These are phyloP conservation scores for Greenwoodochromis staneri DNA, from an alignment of 2,113 vertebrate species.

Conservation along the genomic window DNA sequence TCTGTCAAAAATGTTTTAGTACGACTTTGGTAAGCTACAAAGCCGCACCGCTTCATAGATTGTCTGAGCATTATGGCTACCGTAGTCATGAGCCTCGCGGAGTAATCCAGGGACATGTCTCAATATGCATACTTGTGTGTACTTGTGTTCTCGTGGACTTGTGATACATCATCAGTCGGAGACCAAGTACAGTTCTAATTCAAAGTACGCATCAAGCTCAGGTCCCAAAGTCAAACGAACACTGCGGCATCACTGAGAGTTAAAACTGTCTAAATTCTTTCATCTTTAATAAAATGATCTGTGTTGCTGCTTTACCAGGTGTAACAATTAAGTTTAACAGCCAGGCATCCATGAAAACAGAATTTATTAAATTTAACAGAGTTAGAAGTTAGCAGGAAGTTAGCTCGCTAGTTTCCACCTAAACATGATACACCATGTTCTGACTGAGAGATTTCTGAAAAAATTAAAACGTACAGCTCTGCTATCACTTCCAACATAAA, in stretches of 20 bases:
- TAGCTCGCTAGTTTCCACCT: neutral
- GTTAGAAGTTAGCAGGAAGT: neutral
- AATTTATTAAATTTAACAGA: neutral
- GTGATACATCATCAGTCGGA: neutral
- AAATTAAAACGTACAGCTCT: neutral
- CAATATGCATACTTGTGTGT: neutral
- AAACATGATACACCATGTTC: neutral
- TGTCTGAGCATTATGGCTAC: neutral
- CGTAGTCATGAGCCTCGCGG: neutral
- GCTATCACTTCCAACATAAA: neutral
- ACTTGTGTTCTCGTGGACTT: neutral
- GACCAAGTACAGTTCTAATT: neutral
- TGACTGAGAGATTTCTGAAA: neutral
- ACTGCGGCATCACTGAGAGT: neutral
- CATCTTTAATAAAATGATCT: neutral
- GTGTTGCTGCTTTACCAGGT: neutral
- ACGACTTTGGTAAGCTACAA: neutral
- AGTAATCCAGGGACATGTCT: neutral
- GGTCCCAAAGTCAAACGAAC: neutral
- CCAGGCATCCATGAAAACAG: neutral
- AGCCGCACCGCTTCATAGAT: neutral
- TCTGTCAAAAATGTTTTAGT: neutral
- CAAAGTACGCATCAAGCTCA: neutral
- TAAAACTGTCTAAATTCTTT: neutral
- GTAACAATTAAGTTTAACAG: too few relatives aligned